Evolutionary conservation across 1,140 invertebrate genomes (phyloP).

Genomic region (Halesus radiatus): DNA sequence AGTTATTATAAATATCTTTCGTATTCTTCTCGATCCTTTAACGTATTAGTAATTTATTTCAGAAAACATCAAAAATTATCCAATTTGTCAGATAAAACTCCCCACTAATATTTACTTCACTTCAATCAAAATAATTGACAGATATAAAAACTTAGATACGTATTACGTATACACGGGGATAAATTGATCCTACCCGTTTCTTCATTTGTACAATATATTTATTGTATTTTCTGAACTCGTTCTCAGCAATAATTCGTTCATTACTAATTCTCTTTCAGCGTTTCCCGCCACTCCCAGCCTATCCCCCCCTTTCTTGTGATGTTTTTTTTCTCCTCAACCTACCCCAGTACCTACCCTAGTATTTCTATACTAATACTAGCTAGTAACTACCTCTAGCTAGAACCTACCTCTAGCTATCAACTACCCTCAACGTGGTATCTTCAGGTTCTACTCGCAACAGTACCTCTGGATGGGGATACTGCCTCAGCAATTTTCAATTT

Average conservation of each 20-base stretch:
- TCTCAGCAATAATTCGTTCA: slow-evolving; percentile 51
- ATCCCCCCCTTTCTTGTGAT: slow-evolving; percentile 43
- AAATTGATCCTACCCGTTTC: background rate
- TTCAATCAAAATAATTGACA: too few species aligned
- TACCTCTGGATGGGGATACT: slow-evolving; percentile 22
- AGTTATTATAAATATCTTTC: too few species aligned
- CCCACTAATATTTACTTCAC: too few species aligned
- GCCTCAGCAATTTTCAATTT: slow-evolving; percentile 56
- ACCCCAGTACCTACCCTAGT: background rate
- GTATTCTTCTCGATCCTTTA: too few species aligned
- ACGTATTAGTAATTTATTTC: too few species aligned
- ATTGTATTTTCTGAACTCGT: background rate
- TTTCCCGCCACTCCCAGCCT: slow-evolving; percentile 42
- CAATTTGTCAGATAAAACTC: too few species aligned
- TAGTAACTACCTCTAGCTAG: too few species aligned
- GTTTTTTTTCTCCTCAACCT: slow-evolving; percentile 19
- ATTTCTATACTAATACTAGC: background rate
- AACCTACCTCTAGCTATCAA: background rate
- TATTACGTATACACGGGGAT: too few species aligned
- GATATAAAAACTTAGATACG: too few species aligned
- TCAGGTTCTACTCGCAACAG: background rate
- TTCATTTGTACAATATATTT: slow-evolving; percentile 2
- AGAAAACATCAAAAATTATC: too few species aligned
- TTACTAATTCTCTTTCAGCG: slow-evolving; percentile 53
- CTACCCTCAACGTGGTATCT: background rate